These are phyloP conservation scores for Caenorhabditis becei DNA, from an alignment of 2,888 invertebrate species.

Conservation along the genomic window DNA sequence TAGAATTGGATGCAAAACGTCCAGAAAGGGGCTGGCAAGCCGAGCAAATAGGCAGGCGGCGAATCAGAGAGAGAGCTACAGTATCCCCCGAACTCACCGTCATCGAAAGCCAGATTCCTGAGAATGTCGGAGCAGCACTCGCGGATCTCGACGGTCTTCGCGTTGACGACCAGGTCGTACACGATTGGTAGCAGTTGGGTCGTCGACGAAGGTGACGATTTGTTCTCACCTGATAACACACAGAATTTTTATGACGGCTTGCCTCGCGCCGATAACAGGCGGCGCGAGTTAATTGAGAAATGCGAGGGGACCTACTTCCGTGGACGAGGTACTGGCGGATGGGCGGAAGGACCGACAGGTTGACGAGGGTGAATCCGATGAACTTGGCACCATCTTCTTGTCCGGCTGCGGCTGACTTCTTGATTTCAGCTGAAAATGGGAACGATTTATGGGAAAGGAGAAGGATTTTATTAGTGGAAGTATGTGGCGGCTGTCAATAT, in stretches of 20 bases:
- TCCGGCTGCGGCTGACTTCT: slow-evolving; percentile 20
- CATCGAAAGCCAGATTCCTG: slow-evolving; percentile 72
- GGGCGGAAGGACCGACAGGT: slow-evolving; percentile 59
- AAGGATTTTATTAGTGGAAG: too few relatives aligned
- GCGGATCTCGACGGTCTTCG: slow-evolving; percentile 50
- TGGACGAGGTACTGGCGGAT: slow-evolving; percentile 48
- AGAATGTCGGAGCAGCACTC: slow-evolving; percentile 70
- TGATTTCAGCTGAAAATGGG: slow-evolving; percentile 53
- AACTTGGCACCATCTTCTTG: slow-evolving; percentile 60
- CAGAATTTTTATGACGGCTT: neutral
- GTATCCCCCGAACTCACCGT: slow-evolving; percentile 60
- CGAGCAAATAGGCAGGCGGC: neutral
- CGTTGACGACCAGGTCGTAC: slow-evolving; percentile 44
- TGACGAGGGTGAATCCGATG: slow-evolving; percentile 67
- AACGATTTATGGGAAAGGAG: neutral
- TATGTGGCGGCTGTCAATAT: too few relatives aligned
- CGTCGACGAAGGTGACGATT: slow-evolving; percentile 30
- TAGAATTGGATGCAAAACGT: too few relatives aligned
- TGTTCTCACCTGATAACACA: slow-evolving; percentile 48
- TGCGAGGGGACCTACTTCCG: slow-evolving; percentile 3
- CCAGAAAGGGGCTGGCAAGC: neutral
- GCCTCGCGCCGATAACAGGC: neutral
- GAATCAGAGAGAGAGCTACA: neutral
- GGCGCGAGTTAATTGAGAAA: neutral
- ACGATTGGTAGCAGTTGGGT: slow-evolving; percentile 36